These are phyloP conservation scores for Pocillopora damicornis DNA, from an alignment of 64 coral and sea anemone genomes.

Conservation along the genomic window DNA sequence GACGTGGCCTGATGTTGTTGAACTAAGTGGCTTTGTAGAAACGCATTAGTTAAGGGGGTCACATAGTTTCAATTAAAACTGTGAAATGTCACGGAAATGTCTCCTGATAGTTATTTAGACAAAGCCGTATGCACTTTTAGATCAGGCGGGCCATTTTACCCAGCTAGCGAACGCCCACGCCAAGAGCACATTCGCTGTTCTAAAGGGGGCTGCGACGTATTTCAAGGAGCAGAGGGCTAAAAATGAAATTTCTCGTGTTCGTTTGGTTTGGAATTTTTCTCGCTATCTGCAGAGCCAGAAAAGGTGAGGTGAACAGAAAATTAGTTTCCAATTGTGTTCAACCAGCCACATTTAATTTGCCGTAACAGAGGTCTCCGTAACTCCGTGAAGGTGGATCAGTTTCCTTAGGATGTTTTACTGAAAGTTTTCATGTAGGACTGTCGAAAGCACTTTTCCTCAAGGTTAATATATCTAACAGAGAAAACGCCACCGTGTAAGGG, in stretches of 20 bases:
- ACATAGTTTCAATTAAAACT: conserved; percentile 26
- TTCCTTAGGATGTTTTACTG: no score
- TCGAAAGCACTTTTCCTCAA: no score
- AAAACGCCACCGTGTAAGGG: no score
- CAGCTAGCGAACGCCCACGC: background rate
- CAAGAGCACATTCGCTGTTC: background rate
- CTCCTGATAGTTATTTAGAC: background rate
- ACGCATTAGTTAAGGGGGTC: conserved; percentile 1
- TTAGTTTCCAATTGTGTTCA: background rate
- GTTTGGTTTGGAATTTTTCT: background rate
- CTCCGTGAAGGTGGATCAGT: no score
- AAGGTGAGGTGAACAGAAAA: background rate
- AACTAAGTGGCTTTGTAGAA: background rate
- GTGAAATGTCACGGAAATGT: conserved; percentile 19
- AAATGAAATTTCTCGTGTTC: background rate
- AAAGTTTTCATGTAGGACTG: no score
- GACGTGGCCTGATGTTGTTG: no score
- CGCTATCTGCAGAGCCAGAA: background rate
- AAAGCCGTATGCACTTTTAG: background rate
- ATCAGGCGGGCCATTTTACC: background rate
- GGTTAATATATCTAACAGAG: no score
- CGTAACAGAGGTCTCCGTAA: background rate
- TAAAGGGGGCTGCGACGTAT: background rate
- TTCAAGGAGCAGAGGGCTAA: background rate
- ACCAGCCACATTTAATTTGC: background rate